These are phyloP conservation scores for Graptemys geographica DNA, from an alignment of 2,797 vertebrate genomes.

Conservation along the genomic window DNA sequence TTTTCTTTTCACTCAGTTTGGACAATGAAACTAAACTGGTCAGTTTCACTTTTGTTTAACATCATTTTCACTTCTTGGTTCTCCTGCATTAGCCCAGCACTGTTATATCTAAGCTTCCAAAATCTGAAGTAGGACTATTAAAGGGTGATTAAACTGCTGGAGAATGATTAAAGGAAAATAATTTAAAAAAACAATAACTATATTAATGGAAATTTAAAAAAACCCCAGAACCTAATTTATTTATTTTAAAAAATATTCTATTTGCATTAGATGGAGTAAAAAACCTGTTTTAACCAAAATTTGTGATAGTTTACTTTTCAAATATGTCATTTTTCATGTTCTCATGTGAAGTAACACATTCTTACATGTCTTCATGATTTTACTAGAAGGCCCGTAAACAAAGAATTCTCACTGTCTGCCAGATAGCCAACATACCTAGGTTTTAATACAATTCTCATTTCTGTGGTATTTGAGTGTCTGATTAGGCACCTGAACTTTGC, in stretches of 20 bases:
- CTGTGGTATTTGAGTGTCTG: neutral
- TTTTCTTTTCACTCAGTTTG: neutral
- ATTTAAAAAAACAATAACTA: neutral
- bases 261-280: neutral
- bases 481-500: neutral
- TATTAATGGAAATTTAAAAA: neutral
- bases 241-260: neutral
- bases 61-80: neutral
- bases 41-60: neutral
- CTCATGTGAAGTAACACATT: neutral
- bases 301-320: neutral
- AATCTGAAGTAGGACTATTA: neutral
- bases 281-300: neutral
- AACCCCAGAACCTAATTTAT: neutral
- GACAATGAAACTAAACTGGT: neutral
- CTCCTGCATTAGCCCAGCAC: neutral
- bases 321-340: neutral
- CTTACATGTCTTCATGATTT: neutral
- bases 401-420: neutral
- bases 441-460: neutral
- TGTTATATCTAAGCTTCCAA: neutral
- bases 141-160: neutral
- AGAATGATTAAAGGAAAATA: neutral
- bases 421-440: neutral
- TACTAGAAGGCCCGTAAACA: neutral